Evolutionary conservation across 2,888 invertebrate genomes (phyloP), one percentile per base, ranked within the genome.

Genomic region (Mythimna albipuncta): DNA sequence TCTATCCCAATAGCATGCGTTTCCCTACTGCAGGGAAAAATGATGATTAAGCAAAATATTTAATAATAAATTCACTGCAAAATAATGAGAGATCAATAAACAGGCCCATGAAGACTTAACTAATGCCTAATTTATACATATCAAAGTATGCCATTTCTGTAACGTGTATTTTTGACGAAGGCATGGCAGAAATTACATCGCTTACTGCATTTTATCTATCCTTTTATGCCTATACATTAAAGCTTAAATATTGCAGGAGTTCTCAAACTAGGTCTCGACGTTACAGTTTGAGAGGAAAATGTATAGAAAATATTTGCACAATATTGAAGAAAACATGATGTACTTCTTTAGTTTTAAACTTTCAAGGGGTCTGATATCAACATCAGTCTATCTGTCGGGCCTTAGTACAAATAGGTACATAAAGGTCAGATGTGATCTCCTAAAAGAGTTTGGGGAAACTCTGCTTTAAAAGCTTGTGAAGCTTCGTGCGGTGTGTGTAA

Each of bases 401-500:
- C 47, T 47, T 16, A 6, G 0, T n/a, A 10, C 10, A 52, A 52
- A 19, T 19, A n/a, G n/a, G n/a, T n/a, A n/a, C 9, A 19, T 6
- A n/a, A 1, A 5, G 0, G 6, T 50, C 19, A 16, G 47, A 47
- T 13, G 6, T 47, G 16, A 47, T 47, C 5, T 47, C 6, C 47
- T 16, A 16, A 44, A 44, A n/a, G 1, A 9, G 10, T 52, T 21
- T 35, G n/a, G 6, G 7, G 38, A 41, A 26, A 10, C 10, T 38
- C 38, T 55, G 77, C 69, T 59, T 11, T 26, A 35, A 16, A 32
- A 65, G 79, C 65, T 54, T 79, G 66, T 77, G 83, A 41, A 11
- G 81, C 81, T 81, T 80, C 13, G 44, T 44, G 10, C 16, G 55
- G 64, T 74, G 71, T 75, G 57, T 76, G 32, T 70, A 41, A 68